These are phyloP conservation scores for Sarcophaga subvicina DNA, from an alignment of 2,888 invertebrate species.

Conservation along the genomic window DNA sequence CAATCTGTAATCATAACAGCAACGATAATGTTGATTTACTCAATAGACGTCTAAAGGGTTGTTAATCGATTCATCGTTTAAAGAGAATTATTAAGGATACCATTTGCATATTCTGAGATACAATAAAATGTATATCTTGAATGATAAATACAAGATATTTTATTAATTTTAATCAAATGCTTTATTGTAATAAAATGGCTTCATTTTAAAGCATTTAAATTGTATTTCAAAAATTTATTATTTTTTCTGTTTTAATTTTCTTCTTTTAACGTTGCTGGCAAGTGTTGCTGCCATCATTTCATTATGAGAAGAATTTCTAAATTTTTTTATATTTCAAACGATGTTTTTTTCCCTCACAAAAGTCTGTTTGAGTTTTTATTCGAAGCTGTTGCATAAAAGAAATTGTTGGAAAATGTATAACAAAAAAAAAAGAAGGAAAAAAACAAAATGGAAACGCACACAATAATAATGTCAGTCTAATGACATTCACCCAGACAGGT, in stretches of 20 bases:
- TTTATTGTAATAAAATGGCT: no score
- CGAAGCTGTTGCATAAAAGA: no score
- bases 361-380: no score
- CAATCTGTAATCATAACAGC: conserved; percentile 1
- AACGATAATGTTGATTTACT: background rate
- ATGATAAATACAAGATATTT: background rate
- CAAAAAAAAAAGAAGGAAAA: background rate
- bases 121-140: background rate
- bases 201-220: no score
- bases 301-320: no score
- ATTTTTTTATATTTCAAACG: no score
- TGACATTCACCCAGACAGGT: conserved; percentile 5
- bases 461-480: background rate
- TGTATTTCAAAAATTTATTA: no score
- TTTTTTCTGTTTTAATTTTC: no score
- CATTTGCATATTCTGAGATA: background rate
- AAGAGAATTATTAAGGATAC: background rate
- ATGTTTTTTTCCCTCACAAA: no score
- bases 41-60: background rate
- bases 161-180: background rate
- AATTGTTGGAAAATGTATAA: background rate
- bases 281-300: no score
- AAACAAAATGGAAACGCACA: background rate
- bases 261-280: no score
- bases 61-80: conserved; percentile 36